Evolutionary conservation across 1,140 invertebrate species (phyloP).

Genomic region (Hyles euphorbiae): DNA sequence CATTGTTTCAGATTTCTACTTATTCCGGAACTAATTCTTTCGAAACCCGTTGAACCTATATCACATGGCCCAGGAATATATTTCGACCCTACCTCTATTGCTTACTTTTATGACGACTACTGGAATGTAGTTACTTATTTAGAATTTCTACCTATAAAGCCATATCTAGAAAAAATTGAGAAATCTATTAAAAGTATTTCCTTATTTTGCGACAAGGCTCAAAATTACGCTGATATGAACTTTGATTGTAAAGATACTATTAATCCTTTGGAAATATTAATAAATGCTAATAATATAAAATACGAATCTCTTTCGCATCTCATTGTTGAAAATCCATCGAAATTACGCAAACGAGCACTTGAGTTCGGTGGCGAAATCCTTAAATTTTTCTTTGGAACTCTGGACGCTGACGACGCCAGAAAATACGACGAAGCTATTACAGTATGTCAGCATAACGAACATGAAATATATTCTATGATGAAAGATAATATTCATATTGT

Average conservation of each 20-base stretch:
- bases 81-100: conserved; percentile 16
- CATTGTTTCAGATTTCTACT: background rate
- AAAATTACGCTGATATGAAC: background rate
- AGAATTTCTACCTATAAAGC: conserved; percentile 21
- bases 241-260: conserved; percentile 8
- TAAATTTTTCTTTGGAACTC: conserved; percentile 26
- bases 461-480: conserved; percentile 16
- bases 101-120: conserved; percentile 24
- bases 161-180: conserved; percentile 20
- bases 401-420: conserved; percentile 3
- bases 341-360: conserved; percentile 14
- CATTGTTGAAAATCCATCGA: conserved; percentile 6
- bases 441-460: conserved; percentile 11
- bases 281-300: conserved; percentile 12
- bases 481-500: conserved; percentile 17
- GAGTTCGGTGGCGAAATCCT: conserved; percentile 25
- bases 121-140: conserved; percentile 22
- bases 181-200: conserved; percentile 5
- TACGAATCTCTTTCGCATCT: conserved; percentile 22
- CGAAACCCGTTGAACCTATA: conserved; percentile 12
- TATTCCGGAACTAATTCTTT: conserved; percentile 1
- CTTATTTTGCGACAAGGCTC: conserved; percentile 8
- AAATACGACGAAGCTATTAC: conserved; percentile 26
- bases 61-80: conserved; percentile 25
- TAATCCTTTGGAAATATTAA: conserved; percentile 11